A percentile compares a stretch with the other conserved stretches of the same genome.
Conservation (phyloP, 2,888 invertebrate genomes). For the Lamproptera curius region DNA sequence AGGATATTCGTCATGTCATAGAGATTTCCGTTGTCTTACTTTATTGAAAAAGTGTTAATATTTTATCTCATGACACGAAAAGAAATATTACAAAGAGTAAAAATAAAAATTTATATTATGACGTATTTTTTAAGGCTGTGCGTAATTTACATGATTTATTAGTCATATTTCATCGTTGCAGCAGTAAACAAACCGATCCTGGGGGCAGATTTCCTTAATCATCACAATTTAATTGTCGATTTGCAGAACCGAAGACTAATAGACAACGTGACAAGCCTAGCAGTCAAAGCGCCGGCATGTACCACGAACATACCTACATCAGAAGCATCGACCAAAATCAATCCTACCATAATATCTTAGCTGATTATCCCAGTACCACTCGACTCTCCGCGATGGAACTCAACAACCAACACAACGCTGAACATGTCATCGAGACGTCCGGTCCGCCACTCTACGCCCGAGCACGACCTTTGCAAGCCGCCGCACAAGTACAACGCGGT, state of each 20-base stretch:
- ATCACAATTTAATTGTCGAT: background rate
- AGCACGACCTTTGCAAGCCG: conserved; percentile 9
- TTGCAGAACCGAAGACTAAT: background rate
- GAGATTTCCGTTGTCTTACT: too few species aligned
- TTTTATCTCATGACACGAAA: too few species aligned
- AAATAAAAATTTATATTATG: too few species aligned
- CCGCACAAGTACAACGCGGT: conserved; percentile 15
- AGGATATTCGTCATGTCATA: too few species aligned
- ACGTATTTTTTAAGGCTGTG: too few species aligned
- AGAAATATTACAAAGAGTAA: too few species aligned
- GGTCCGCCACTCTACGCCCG: conserved; percentile 18
- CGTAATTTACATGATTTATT: too few species aligned
- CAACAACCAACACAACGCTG: conserved; percentile 16
- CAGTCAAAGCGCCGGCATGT: background rate
- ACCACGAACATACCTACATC: background rate
- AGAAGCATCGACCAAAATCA: background rate
- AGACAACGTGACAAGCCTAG: background rate
- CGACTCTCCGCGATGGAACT: background rate
- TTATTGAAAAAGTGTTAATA: too few species aligned
- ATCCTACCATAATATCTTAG: background rate
- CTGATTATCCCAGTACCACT: background rate
- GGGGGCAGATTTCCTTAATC: conserved; percentile 19
- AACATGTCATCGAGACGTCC: conserved; percentile 19
- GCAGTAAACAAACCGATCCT: conserved; percentile 15
- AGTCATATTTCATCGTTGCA: conserved; percentile 20